Base-by-base conservation (phyloP, 1,140 invertebrate genomes). In the Zaprionus davidi region DNA sequence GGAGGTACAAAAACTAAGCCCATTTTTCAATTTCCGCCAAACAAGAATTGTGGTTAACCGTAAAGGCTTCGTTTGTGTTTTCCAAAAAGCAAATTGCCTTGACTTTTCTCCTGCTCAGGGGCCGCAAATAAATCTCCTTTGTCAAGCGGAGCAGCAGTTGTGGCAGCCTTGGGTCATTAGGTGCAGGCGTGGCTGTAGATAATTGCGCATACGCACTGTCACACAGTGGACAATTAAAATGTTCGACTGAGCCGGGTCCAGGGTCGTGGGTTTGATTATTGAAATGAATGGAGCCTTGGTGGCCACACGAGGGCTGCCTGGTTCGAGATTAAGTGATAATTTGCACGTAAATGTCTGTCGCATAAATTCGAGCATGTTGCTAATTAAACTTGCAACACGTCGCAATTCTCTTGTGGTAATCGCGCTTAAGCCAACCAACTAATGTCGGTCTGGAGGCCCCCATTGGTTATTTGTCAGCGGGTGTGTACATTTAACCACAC, bases 21-120 rank as follows among this genome's bases (percentile, higher is more conserved):
- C 81, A 90, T 84, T 90, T 88, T 88, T 88, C 84, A 90, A 88
- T 88, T 88, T 88, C 84, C 85, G 84, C 56, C 72, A 69, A 64
- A 70, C 69, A 76, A 87, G 76, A 71, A 70, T 71, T 83, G 83
- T 76, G 83, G 83, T 76, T 75, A 68, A 49, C 67, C 57, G 12
- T 11, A 64, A 58, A 41, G 70, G 53, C 44, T 73, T 63, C 17
- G 56, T 68, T 53, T 38, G n/a, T 22, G 26, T 58, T 22, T n/a
- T 22, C 34, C 28, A 31, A 44, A 49, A 22, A 28, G 31, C 0
- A 56, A 44, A 56, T 56, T 60, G 64, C 15, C 34, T 55, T 53
- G 44, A 24, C 55, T 34, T 82, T 67, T 46, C 36, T 63, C 17
- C 44, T 20, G 9, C 31, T 34, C 31, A 11, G 3, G n/a, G 31